These are phyloP conservation scores for Zootermopsis nevadensis DNA, from an alignment of 2,888 invertebrate genomes.

Conservation along the genomic window DNA sequence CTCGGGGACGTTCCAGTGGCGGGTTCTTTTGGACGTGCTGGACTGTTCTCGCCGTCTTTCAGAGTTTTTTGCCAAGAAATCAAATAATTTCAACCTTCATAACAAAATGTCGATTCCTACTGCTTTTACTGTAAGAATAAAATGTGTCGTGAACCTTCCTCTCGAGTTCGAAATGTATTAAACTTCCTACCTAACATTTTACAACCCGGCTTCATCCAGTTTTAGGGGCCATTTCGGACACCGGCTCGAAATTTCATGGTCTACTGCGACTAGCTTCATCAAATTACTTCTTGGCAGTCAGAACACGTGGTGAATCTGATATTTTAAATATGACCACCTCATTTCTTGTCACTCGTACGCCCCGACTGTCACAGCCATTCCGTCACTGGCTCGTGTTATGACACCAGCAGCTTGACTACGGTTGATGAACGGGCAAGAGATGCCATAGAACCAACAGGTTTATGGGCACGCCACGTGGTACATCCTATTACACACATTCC, in stretches of 20 bases:
- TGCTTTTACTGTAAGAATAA: no score
- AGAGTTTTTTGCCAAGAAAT: no score
- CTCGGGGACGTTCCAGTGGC: no score
- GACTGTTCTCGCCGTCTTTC: no score
- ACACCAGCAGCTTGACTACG: no score
- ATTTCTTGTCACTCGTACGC: neutral
- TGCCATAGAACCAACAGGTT: constrained; percentile 44
- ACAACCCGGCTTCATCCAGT: no score
- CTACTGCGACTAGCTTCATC: neutral
- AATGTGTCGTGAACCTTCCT: neutral
- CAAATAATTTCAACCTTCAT: no score
- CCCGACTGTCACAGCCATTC: neutral
- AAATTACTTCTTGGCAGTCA: neutral
- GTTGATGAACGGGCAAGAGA: neutral
- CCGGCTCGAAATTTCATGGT: neutral
- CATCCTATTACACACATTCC: constrained; percentile 39
- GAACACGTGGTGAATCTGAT: neutral
- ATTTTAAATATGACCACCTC: neutral
- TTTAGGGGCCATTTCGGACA: neutral
- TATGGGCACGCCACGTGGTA: constrained; percentile 43
- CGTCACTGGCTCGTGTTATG: neutral
- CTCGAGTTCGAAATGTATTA: neutral
- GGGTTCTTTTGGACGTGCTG: no score
- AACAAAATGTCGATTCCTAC: no score
- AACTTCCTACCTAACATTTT: no score